These are phyloP conservation scores for Drosophila tanythrix DNA, from an alignment of 2,888 invertebrate genomes.

Conservation along the genomic window DNA sequence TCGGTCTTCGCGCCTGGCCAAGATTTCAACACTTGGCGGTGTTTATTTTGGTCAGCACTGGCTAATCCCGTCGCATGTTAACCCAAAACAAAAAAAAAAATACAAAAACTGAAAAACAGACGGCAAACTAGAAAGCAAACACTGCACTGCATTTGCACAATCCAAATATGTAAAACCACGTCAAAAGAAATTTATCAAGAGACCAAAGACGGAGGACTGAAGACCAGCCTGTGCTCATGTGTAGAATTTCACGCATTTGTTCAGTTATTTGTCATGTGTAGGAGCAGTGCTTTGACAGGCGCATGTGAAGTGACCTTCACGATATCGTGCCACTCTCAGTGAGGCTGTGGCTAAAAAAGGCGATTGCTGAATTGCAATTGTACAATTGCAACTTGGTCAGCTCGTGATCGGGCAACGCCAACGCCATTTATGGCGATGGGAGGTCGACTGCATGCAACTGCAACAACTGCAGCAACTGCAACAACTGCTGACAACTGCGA, in stretches of 20 bases:
- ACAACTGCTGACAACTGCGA: constrained; percentile 1
- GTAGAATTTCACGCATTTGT: constrained; percentile 78
- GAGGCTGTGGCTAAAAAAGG: constrained; percentile 50
- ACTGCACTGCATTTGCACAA: constrained; percentile 53
- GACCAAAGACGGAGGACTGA: not conserved
- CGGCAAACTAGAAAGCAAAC: constrained; percentile 41
- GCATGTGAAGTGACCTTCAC: constrained; percentile 70
- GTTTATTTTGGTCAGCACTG: constrained; percentile 71
- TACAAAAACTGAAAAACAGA: constrained; percentile 13
- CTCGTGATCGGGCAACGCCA: constrained; percentile 75
- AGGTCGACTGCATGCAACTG: constrained; percentile 59
- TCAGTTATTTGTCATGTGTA: constrained; percentile 72
- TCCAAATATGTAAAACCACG: constrained; percentile 32
- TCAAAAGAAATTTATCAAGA: constrained; percentile 35
- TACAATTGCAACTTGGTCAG: constrained; percentile 49
- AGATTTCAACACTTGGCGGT: constrained; percentile 65
- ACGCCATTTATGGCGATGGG: constrained; percentile 67
- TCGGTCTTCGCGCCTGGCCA: constrained; percentile 63
- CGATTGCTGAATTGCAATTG: constrained; percentile 38
- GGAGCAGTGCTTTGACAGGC: constrained; percentile 64
- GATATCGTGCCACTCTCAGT: constrained; percentile 63
- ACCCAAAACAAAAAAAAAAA: constrained; percentile 63
- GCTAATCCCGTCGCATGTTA: constrained; percentile 66
- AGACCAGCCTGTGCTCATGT: constrained; percentile 9
- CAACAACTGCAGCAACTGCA: constrained; percentile 4